Percentiles rank a stretch among this genome's conserved stretches.
Conservation (phyloP, 1,140 invertebrate genomes). For the Catajapyx aquilonaris region DNA sequence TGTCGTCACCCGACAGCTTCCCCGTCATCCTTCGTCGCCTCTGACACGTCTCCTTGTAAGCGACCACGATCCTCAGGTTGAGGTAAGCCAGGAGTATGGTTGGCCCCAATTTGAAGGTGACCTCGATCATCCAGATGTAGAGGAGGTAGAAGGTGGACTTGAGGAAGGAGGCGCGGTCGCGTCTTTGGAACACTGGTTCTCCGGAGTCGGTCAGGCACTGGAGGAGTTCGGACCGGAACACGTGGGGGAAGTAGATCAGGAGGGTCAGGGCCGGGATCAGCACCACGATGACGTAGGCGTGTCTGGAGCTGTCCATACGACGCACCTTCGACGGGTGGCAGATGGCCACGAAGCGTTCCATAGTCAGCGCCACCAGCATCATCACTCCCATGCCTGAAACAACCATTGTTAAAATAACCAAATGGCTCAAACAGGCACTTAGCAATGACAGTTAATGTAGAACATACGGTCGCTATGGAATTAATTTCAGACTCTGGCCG, state of each 20-base stretch:
- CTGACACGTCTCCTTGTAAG: slow-evolving; percentile 39
- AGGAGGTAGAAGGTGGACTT: slow-evolving; percentile 28
- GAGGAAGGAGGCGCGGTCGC: slow-evolving; percentile 29
- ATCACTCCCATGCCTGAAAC: slow-evolving; percentile 42
- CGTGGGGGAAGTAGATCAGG: slow-evolving; percentile 37
- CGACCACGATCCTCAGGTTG: slow-evolving; percentile 44
- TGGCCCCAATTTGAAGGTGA: slow-evolving; percentile 42
- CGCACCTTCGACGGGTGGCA: slow-evolving; percentile 41
- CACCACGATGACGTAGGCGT: slow-evolving; percentile 31
- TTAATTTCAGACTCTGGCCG: no score
- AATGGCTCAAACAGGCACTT: no score
- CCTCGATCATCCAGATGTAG: slow-evolving; percentile 38
- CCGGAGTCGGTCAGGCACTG: slow-evolving; percentile 26
- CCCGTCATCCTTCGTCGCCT: slow-evolving; percentile 37
- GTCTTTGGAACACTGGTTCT: slow-evolving; percentile 30
- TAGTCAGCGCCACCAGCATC: slow-evolving; percentile 53
- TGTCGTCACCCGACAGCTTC: slow-evolving; percentile 32
- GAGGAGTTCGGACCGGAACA: slow-evolving; percentile 34
- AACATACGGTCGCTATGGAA: no score
- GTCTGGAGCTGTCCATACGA: slow-evolving; percentile 31
- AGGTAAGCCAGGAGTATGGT: slow-evolving; percentile 40
- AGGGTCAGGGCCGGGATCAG: slow-evolving; percentile 37
- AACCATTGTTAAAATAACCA: no score
- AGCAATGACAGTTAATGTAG: no score
- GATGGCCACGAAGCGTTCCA: slow-evolving; percentile 59